Evolutionary conservation across 1,140 invertebrate genomes (phyloP), one percentile per base, ranked within the genome.

Genomic region (Coelopa frigida): DNA sequence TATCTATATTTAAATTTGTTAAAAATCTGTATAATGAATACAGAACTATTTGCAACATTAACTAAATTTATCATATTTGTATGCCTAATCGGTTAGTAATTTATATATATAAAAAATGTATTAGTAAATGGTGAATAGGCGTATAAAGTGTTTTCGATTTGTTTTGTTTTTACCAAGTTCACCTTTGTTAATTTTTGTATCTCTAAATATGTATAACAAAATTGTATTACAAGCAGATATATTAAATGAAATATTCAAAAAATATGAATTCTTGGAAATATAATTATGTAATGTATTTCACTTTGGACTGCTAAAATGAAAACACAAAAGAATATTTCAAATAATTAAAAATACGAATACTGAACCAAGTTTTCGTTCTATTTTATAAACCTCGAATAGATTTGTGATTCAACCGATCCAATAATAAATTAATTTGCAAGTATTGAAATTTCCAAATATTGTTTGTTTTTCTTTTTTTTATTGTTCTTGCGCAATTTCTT

Each of bases 1-100:
- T 57, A 59, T 58, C 56, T 64, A 59, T 45, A 61, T 59, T 53
- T 64, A 58, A 57, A 55, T 32, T 46, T 57, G 52, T 53, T 52
- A 46, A 55, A 51, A 40, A 37, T 39, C 42, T 41, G 23, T 33
- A 33, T 40, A 27, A 27, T 46, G 15, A 20, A 15, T 21, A 21
- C 21, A 29, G 15, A 18, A 31, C 32, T 31, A 36, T 42, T 52
- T 46, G 41, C 14, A 46, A 53, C 39, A 46, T 48, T 53, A 49
- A 57, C 26, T 35, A 51, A 27, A 47, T 53, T 37, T 46, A 15
- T 18, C 20, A 37, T 27, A 32, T 37, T 46, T 37, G 36, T 33
- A 20, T 44, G 17, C 23, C 14, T 29, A 29, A 8, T 8, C 27
- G 27, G n/a, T 29, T 29, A 8, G 27, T 29, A n/a, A 8, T 8